These are phyloP conservation scores for Pseudocheirus occidentalis DNA, from an alignment of 2,797 vertebrate species.

Conservation along the genomic window DNA sequence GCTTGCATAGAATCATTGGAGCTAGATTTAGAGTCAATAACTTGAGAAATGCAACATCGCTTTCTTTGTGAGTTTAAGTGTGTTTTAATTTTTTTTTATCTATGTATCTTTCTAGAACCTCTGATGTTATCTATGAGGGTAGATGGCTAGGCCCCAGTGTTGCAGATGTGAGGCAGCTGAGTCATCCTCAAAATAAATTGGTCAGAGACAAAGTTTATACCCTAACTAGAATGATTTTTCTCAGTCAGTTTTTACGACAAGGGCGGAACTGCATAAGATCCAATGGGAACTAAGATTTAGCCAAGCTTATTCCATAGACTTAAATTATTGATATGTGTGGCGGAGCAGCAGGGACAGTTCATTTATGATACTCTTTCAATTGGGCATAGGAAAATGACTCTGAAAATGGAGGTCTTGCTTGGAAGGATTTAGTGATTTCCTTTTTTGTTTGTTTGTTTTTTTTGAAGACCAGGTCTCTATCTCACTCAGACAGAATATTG, in stretches of 20 bases:
- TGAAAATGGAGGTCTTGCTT: neutral
- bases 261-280: neutral
- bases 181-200: neutral
- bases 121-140: neutral
- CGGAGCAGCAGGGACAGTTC: neutral
- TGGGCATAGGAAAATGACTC: neutral
- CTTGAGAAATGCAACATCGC: neutral
- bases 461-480: neutral
- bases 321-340: neutral
- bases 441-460: neutral
- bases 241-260: neutral
- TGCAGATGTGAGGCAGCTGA: neutral
- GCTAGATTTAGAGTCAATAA: neutral
- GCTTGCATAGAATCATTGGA: neutral
- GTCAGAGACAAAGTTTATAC: neutral
- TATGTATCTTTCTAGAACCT: neutral
- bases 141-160: neutral
- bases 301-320: neutral
- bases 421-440: neutral
- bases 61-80: conserved; percentile 1
- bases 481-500: neutral
- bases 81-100: neutral
- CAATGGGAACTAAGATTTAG: neutral
- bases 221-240: neutral
- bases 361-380: neutral